phyloP scores from a whole-genome alignment of 2,888 invertebrate genomes.

The Lithophane ornitopus region DNA sequence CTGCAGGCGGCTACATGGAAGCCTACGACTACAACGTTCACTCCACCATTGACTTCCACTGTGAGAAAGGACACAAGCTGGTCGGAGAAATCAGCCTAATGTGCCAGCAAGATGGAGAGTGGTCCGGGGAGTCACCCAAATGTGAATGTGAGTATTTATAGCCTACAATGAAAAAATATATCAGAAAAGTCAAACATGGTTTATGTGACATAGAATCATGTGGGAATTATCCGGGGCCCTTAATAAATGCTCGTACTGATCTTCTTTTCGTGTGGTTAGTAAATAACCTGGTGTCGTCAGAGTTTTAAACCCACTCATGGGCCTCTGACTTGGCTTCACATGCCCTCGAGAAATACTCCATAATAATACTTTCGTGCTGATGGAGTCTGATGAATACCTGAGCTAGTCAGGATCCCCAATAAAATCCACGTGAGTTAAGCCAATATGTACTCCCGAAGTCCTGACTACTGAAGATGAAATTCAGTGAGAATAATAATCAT shows the following conservation, averaged over 20 bases:
- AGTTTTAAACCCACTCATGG: too few species aligned
- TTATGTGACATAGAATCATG: too few species aligned
- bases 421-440: background rate
- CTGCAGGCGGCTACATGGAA: constrained; percentile 96
- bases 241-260: background rate
- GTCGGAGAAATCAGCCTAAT: constrained; percentile 93
- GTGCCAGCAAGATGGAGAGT: constrained; percentile 95
- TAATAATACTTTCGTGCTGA: too few species aligned
- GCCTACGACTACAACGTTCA: constrained; percentile 97
- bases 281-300: too few species aligned
- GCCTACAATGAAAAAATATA: background rate
- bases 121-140: constrained; percentile 95
- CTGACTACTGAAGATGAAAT: too few species aligned
- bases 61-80: constrained; percentile 95
- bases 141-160: constrained; percentile 94
- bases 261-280: too few species aligned
- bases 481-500: background rate
- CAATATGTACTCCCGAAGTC: background rate
- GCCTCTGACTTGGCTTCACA: too few species aligned
- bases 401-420: background rate
- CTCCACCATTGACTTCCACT: constrained; percentile 96
- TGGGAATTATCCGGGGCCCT: background rate
- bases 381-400: background rate
- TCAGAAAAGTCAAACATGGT: background rate
- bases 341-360: too few species aligned